Evolutionary conservation across 2,888 invertebrate species (phyloP).

Genomic region (Scaptodrosophila latifasciaeformis): DNA sequence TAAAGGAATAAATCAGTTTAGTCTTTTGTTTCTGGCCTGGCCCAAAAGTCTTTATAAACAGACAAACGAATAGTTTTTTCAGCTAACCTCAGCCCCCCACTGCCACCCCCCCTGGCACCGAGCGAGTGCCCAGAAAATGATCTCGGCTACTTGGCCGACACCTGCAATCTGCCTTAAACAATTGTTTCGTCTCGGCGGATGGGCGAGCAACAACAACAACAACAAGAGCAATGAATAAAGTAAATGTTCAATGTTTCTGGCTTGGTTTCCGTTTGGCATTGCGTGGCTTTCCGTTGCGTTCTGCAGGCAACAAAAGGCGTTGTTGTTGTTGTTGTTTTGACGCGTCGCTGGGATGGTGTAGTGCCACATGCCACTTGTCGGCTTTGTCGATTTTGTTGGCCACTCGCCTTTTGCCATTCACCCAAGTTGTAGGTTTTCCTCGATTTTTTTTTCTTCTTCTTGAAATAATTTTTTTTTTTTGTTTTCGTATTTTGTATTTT

Average conservation of each 20-base stretch:
- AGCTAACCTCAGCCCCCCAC: too few relatives aligned
- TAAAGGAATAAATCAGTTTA: too few relatives aligned
- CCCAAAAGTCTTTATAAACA: too few relatives aligned
- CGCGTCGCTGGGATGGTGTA: constrained; percentile 14
- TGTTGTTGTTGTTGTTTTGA: constrained; percentile 16
- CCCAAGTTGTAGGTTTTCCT: constrained; percentile 56
- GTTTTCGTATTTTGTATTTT: constrained; percentile 10
- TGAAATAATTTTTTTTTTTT: constrained; percentile 9
- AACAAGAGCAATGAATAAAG: not conserved
- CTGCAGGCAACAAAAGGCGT: too few relatives aligned
- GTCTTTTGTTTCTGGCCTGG: too few relatives aligned
- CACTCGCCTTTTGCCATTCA: constrained; percentile 58
- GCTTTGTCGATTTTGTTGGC: constrained; percentile 22
- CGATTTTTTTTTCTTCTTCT: constrained; percentile 20
- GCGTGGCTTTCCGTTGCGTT: constrained; percentile 1
- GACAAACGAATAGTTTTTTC: too few relatives aligned
- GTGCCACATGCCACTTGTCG: constrained; percentile 20
- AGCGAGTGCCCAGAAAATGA: too few relatives aligned
- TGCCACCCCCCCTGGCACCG: too few relatives aligned
- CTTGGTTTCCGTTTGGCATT: not conserved
- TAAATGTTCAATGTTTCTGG: not conserved
- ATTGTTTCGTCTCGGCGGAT: not conserved
- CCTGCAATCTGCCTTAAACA: too few relatives aligned
- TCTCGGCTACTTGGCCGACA: too few relatives aligned
- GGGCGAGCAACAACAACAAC: not conserved